These are phyloP conservation scores for Colostygia pectinataria DNA, from an alignment of 2,888 invertebrate genomes.

Conservation along the genomic window DNA sequence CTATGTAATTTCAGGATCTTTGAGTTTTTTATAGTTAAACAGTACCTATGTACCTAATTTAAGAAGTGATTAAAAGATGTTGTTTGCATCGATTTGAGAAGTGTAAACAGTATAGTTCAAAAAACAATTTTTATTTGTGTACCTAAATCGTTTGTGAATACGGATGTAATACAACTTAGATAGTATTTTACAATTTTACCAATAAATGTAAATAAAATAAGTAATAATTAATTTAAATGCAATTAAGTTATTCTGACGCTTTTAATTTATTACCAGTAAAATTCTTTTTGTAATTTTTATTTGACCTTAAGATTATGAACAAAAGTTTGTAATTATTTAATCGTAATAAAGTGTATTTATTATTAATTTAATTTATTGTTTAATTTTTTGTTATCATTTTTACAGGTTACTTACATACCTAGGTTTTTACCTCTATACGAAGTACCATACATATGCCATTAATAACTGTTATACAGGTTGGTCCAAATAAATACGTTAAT, in stretches of 20 bases:
- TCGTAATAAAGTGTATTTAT: conserved; percentile 77
- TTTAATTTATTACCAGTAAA: conserved; percentile 56
- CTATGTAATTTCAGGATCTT: too few relatives aligned
- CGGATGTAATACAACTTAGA: conserved; percentile 7
- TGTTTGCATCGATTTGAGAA: too few relatives aligned
- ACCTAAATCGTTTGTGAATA: conserved; percentile 14
- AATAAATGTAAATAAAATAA: conserved; percentile 52
- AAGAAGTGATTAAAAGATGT: too few relatives aligned
- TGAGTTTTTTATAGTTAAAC: too few relatives aligned
- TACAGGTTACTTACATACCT: too few relatives aligned
- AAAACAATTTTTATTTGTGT: too few relatives aligned
- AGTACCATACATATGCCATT: too few relatives aligned
- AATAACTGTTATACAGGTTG: too few relatives aligned
- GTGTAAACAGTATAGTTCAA: too few relatives aligned
- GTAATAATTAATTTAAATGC: conserved; percentile 48
- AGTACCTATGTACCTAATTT: too few relatives aligned
- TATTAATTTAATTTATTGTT: conserved; percentile 52
- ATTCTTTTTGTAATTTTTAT: conserved; percentile 32
- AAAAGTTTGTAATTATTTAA: conserved; percentile 64
- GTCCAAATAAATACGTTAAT: too few relatives aligned
- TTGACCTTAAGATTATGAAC: conserved; percentile 30
- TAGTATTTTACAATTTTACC: conserved; percentile 42
- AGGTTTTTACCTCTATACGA: too few relatives aligned
- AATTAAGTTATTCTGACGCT: conserved; percentile 51
- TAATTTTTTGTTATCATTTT: conserved; percentile 35